Percentiles rank a stretch among this genome's conserved stretches.
Conservation (phyloP, 2,888 invertebrate genomes). For the Acrobasis suavella region DNA sequence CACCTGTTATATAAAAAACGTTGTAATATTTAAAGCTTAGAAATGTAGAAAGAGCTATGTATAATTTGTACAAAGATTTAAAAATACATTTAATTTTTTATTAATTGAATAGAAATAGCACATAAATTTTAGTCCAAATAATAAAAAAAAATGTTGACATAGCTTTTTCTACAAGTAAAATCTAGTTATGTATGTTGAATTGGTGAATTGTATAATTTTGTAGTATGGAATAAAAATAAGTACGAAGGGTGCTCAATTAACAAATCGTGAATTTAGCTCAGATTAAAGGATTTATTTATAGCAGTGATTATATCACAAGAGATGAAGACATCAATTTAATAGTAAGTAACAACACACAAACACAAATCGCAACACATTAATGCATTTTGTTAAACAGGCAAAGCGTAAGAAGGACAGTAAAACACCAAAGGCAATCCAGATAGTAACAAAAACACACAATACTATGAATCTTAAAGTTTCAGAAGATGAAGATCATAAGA, state of each 20-base stretch:
- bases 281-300: not conserved
- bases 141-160: not conserved
- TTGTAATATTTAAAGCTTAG: not conserved
- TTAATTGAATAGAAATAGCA: not conserved
- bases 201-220: conserved; percentile 1
- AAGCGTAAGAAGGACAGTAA: conserved; percentile 39
- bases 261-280: conserved; percentile 3
- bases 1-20: conserved; percentile 83
- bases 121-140: not conserved
- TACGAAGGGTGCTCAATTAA: conserved; percentile 1
- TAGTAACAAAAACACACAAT: conserved; percentile 14
- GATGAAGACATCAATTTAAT: conserved; percentile 15
- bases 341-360: conserved; percentile 71
- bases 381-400: conserved; percentile 59
- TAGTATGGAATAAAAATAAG: not conserved
- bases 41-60: conserved; percentile 27
- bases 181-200: not conserved
- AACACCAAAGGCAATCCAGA: conserved; percentile 31
- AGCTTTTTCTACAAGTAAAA: not conserved
- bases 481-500: not conserved
- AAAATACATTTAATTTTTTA: not conserved
- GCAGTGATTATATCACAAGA: not conserved
- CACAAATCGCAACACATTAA: conserved; percentile 77
- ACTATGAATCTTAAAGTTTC: conserved; percentile 2
- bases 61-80: not conserved